phyloP scores from a whole-genome alignment of 1,140 invertebrate species.

The Procambarus clarkii region DNA sequence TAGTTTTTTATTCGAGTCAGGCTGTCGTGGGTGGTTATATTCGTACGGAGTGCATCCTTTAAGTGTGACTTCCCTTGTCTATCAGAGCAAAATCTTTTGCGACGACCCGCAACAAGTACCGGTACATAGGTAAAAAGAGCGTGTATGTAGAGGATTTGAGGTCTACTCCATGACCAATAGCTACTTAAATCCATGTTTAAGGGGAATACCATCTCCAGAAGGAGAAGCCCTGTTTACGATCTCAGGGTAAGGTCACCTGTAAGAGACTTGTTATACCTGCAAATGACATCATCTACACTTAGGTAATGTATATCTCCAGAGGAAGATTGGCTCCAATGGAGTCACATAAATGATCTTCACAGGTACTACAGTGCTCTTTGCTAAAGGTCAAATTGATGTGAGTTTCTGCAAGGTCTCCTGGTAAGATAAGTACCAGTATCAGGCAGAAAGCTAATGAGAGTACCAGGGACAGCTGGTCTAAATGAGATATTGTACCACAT shows the following conservation, averaged over 20 bases:
- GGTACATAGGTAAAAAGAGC: neutral
- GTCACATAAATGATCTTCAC: too few relatives aligned
- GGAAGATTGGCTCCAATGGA: too few relatives aligned
- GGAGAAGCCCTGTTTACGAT: neutral
- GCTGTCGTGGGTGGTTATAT: neutral
- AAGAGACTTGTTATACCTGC: neutral
- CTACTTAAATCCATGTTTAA: neutral
- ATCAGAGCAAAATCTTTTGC: neutral
- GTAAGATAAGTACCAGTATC: neutral
- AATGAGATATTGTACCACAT: too few relatives aligned
- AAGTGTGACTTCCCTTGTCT: neutral
- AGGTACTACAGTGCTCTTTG: too few relatives aligned
- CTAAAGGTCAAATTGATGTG: too few relatives aligned
- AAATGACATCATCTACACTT: neutral
- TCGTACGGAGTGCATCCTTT: neutral
- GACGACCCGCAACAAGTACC: neutral
- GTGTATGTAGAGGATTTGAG: neutral
- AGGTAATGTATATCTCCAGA: too few relatives aligned
- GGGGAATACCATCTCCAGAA: neutral
- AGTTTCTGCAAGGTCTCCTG: too few relatives aligned
- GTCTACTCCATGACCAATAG: neutral
- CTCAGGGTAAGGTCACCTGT: neutral
- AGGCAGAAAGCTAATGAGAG: neutral
- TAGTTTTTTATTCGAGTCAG: neutral
- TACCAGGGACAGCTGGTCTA: neutral